Conservation (phyloP, 2,113 vertebrate species). For the Pelecanoides urinatrix region DNA sequence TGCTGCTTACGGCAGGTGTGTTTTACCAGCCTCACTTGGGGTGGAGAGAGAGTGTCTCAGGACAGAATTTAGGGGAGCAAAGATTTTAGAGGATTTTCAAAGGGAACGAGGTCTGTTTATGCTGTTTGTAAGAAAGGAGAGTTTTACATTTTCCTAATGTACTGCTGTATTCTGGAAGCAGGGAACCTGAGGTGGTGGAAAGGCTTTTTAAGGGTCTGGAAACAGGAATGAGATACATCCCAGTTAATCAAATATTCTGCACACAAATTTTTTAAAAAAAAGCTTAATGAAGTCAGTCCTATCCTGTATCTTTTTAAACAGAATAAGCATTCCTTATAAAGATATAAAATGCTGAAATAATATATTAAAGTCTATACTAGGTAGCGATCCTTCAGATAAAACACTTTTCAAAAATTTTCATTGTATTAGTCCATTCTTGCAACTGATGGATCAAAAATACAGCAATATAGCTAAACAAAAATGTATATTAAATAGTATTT, state of each 20-base stretch:
- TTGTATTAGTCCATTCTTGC: neutral
- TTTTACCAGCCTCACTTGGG: neutral
- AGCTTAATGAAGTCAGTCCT: neutral
- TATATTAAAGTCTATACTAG: neutral
- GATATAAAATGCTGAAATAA: neutral
- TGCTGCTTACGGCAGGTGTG: neutral
- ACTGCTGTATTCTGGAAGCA: neutral
- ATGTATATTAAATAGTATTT: neutral
- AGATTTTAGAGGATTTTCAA: neutral
- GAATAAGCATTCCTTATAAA: neutral
- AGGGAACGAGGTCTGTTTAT: neutral
- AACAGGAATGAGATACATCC: neutral
- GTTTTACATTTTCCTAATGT: neutral
- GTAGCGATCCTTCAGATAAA: neutral
- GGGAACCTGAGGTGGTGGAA: neutral
- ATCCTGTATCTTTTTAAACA: neutral
- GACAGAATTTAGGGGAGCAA: neutral
- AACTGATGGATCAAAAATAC: neutral
- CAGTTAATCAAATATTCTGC: neutral
- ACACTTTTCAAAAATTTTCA: neutral
- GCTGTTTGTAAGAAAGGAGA: neutral
- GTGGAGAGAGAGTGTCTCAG: neutral
- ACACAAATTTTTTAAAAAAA: neutral
- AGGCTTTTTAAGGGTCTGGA: neutral
- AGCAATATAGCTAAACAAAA: slow-evolving; percentile 12